A percentile compares a stretch with the other conserved stretches of the same genome.
These are phyloP conservation scores for Gymnorhina tibicen DNA, from an alignment of 2,113 vertebrate genomes.

Conservation along the genomic window DNA sequence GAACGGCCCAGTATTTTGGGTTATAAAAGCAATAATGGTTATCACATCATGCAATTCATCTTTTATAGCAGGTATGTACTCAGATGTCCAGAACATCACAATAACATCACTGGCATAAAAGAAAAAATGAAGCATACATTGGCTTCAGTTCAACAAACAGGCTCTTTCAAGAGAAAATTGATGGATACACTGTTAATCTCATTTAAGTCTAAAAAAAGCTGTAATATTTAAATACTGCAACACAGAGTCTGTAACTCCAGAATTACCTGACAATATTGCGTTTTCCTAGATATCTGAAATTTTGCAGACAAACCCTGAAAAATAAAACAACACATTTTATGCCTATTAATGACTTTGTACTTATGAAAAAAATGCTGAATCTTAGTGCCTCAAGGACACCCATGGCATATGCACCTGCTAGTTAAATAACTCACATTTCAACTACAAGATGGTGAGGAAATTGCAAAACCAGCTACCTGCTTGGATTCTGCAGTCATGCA, in stretches of 20 bases:
- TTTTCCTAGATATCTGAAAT: constrained; percentile 96
- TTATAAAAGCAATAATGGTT: not conserved
- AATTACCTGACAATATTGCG: constrained; percentile 94
- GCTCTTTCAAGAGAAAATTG: not conserved
- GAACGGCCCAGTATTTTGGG: not conserved
- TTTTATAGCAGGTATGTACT: not conserved
- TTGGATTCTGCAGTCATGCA: not conserved
- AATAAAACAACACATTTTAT: not conserved
- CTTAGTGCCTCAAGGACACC: not conserved
- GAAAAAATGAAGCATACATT: not conserved
- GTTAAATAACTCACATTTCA: not conserved
- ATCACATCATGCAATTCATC: not conserved
- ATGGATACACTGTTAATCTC: not conserved
- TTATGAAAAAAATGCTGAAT: not conserved
- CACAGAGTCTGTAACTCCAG: not conserved
- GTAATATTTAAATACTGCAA: not conserved
- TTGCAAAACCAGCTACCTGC: not conserved
- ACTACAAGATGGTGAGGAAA: not conserved
- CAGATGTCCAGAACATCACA: not conserved
- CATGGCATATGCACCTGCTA: not conserved
- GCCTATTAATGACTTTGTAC: not conserved
- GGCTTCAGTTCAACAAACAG: not conserved
- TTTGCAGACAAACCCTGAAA: constrained; percentile 94
- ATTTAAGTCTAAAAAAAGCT: not conserved
- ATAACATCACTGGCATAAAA: not conserved